Evolutionary conservation across 2,888 invertebrate genomes (phyloP), one percentile per base, ranked within the genome.

Genomic region (Trachelus tabidus): DNA sequence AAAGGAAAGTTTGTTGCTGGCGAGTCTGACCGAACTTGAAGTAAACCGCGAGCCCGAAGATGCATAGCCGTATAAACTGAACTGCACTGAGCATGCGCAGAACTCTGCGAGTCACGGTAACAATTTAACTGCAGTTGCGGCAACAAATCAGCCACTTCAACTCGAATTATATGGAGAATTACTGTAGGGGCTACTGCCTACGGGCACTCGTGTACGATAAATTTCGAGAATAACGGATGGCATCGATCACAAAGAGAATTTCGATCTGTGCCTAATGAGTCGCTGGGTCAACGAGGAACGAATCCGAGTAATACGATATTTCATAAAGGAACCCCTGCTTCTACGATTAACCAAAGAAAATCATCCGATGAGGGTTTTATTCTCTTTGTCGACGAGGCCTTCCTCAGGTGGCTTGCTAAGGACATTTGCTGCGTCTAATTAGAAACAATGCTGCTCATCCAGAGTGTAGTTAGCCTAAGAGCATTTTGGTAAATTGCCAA

Each of bases 151-250:
- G 77, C 69, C 68, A 34, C 73, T 80, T 79, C 77, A 79, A 80
- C 74, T 73, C 77, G 77, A 80, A 79, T 80, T 80, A 79, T 71
- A 40, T 77, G 40, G 11, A 69, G 56, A 56, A 56, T 56, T 56
- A 23, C 56, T 56, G 56, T 23, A 23, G 56, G 9, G 23, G 23
- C 23, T 23, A 15, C 23, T 56, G 23, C 56, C 56, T 56, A 56
- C 23, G 56, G 56, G 23, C 9, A 23, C 23, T 56, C 56, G 23
- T 23, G 56, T 23, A 9, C 56, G 56, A 56, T 56, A 56, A 56
- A 56, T 56, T 56, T 56, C 23, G 56, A 15, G 56, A 56, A 56
- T 56, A 56, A 23, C 56, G 56, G 56, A 56, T 23, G 23, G 23
- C 23, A 56, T 56, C 56, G 56, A 56, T 56, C 56, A 23, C 56